Evolutionary conservation across 2,113 vertebrate genomes (phyloP).

Genomic region (Xyrauchen texanus): DNA sequence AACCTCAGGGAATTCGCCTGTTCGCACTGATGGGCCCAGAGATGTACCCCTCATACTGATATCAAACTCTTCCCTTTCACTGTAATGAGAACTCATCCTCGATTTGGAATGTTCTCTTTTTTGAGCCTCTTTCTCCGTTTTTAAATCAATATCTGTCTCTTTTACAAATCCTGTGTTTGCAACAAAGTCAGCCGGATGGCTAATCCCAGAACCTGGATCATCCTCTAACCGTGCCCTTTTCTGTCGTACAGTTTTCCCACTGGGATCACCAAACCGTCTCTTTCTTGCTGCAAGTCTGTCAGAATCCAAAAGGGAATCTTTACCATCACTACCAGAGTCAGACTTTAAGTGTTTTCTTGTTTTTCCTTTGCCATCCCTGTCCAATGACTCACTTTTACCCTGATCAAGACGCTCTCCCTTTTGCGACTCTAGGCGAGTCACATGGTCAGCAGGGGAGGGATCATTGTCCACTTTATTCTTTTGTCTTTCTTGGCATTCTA

Average conservation of each 20-base stretch:
- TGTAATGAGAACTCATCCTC: constrained; percentile 75
- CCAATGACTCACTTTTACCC: constrained; percentile 82
- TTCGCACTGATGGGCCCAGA: constrained; percentile 64
- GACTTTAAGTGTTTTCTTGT: constrained; percentile 86
- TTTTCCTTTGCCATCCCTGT: constrained; percentile 84
- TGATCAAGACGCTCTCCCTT: constrained; percentile 82
- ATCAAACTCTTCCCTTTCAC: constrained; percentile 86
- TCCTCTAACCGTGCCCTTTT: constrained; percentile 86
- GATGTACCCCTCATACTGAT: constrained; percentile 61
- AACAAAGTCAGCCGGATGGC: constrained; percentile 60
- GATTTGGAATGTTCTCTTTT: constrained; percentile 87
- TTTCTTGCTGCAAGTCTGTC: constrained; percentile 92
- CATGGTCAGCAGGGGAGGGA: constrained; percentile 72
- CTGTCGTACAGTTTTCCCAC: constrained; percentile 79
- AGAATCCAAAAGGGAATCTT: constrained; percentile 77
- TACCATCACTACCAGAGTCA: constrained; percentile 78
- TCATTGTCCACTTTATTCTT: constrained; percentile 85
- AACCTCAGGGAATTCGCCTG: constrained; percentile 75
- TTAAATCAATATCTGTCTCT: constrained; percentile 83
- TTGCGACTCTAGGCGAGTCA: constrained; percentile 76
- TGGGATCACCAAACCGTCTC: constrained; percentile 88
- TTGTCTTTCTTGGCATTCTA: constrained; percentile 78
- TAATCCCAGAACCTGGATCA: constrained; percentile 71
- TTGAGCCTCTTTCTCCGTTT: constrained; percentile 83
- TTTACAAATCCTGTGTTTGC: constrained; percentile 61